Evolutionary conservation across 2,113 vertebrate species (phyloP), one percentile per base, ranked within the genome.

Genomic region (Microcebus griseorufus): DNA sequence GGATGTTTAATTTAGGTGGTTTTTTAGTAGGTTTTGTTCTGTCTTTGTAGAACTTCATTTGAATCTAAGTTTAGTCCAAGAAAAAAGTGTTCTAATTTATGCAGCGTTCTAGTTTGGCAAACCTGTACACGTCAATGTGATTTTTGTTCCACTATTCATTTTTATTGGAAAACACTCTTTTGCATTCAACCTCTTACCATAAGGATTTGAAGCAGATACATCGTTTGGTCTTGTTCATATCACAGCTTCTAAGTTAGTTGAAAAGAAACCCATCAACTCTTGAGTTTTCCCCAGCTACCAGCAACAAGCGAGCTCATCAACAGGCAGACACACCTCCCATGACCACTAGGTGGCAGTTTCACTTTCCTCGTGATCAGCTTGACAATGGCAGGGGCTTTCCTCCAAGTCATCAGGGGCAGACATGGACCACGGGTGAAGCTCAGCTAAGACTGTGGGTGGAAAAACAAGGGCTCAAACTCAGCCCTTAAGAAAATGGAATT

Each of bases 331-430:
- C 17, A 18, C 65, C 48, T 14, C 45, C 58, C 37, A 5, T 37
- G 79, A 69, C 78, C 97, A 93, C 88, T 73, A 94, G 95, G 62
- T 81, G 95, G 91, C 95, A 93, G 95, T 45, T 55, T 93, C 65
- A 51, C 53, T 64, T 23, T 42, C 93, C 27, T 0, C 29, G 60
- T 0, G 5, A 88, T 39, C 25, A 4, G 17, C 17, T 4, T 13
- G 34, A 10, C 20, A 5, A 0, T 0, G 37, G 5, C 2, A 2
- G n/a, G 37, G 3, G 0, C 29, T 7, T 9, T 65, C 64, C 22
- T 6, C 51, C 25, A 39, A 48, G 64, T 3, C 25, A 13, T 75
- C n/a, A 79, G 25, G 10, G 20, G 9, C 53, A 39, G n/a, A 9
- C 45, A 39, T 18, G 11, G 42, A 58, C 42, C 1, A 2, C 2